Conservation (phyloP, 64 coral and sea anemone species). For the Stylophora pistillata region DNA sequence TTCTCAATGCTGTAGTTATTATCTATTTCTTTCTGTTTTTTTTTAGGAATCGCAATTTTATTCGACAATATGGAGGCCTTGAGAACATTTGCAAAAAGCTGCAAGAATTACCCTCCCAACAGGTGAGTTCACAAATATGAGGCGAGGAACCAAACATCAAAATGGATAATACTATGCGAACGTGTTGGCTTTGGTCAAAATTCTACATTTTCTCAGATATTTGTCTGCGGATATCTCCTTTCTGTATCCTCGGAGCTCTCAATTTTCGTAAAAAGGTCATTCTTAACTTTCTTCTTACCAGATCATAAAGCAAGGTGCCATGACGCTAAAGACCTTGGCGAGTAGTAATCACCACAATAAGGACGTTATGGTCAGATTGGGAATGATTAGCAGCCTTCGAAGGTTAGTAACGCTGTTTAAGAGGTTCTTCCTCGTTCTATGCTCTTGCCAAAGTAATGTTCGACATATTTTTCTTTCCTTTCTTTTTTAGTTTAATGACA, state of each 20-base stretch:
- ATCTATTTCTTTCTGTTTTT: background rate
- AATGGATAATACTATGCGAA: no score
- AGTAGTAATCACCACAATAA: constrained; percentile 88
- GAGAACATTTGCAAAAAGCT: constrained; percentile 77
- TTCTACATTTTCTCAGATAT: no score
- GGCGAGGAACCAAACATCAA: no score
- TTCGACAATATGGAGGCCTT: constrained; percentile 88
- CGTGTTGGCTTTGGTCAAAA: no score
- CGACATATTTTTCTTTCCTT: background rate
- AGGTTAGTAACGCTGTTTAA: constrained; percentile 60
- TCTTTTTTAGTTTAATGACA: constrained; percentile 43
- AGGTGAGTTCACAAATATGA: constrained; percentile 36
- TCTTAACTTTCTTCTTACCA: constrained; percentile 8
- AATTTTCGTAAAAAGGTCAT: no score
- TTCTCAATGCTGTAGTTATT: no score
- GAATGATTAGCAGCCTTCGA: constrained; percentile 70
- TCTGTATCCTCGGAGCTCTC: no score
- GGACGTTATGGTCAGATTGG: constrained; percentile 75
- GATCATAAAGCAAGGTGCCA: constrained; percentile 68
- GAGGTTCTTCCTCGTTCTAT: background rate
- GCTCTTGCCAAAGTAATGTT: background rate
- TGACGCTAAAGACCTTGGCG: constrained; percentile 78
- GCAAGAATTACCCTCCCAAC: constrained; percentile 54
- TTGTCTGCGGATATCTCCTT: no score
- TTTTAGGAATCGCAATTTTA: constrained; percentile 84